Evolutionary conservation across 1,140 invertebrate species (phyloP).

Genomic region (Eumaeus atala): DNA sequence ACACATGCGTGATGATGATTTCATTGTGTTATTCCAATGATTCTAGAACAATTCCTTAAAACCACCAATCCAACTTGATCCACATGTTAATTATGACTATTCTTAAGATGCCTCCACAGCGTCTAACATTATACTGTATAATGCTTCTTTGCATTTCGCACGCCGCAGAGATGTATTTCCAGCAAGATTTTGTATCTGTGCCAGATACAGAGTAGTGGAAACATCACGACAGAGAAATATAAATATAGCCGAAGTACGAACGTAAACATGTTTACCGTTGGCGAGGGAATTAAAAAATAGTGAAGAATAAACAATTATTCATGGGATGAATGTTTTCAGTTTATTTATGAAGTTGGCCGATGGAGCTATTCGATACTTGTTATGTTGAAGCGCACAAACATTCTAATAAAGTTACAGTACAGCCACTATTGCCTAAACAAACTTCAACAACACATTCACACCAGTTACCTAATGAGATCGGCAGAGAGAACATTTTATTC

Average conservation of each 20-base stretch:
- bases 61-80: slow-evolving; percentile 25
- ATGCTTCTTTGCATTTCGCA: slow-evolving; percentile 44
- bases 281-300: slow-evolving; percentile 50
- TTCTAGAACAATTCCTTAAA: slow-evolving; percentile 14
- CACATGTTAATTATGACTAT: slow-evolving; percentile 29
- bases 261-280: slow-evolving; percentile 68
- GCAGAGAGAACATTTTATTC: too few relatives aligned
- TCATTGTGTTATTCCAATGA: slow-evolving; percentile 8
- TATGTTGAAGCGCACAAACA: too few relatives aligned
- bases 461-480: too few relatives aligned
- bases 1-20: too few relatives aligned
- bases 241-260: slow-evolving; percentile 51
- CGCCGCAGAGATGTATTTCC: slow-evolving; percentile 41
- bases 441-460: too few relatives aligned
- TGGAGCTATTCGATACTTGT: too few relatives aligned
- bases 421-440: too few relatives aligned
- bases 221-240: slow-evolving; percentile 56
- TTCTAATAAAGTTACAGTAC: too few relatives aligned
- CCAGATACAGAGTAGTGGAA: slow-evolving; percentile 48
- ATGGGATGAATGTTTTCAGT: slow-evolving; percentile 24
- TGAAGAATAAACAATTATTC: slow-evolving; percentile 48
- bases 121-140: slow-evolving; percentile 43
- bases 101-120: slow-evolving; percentile 22
- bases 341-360: slow-evolving; percentile 12
- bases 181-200: slow-evolving; percentile 42